Base-by-base conservation (phyloP, 2,888 invertebrate genomes). In the Thecocarcelia acutangulata region DNA sequence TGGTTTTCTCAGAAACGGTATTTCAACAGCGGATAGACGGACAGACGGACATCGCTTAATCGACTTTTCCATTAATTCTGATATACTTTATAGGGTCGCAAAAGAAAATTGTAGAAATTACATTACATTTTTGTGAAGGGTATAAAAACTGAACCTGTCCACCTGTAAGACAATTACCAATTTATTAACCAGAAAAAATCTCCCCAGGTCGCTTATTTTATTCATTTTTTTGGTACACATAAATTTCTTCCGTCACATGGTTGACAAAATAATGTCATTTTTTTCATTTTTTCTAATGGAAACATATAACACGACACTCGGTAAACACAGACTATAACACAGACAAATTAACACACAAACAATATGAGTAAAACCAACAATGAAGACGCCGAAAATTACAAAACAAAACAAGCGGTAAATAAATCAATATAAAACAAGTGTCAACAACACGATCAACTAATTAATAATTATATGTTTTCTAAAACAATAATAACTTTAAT, bases 191-290 rank as follows among this genome's bases (percentile, higher is more conserved):
- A n/a, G n/a, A n/a, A n/a, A n/a, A n/a, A n/a, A n/a, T n/a, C n/a
- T n/a, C n/a, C n/a, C n/a, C n/a, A n/a, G n/a, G n/a, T n/a, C n/a
- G n/a, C n/a, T n/a, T n/a, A n/a, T n/a, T n/a, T n/a, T n/a, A n/a
- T n/a, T 2, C 40, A 56, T 44, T 44, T 3, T 33, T 33, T 33
- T 8, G 3, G 9, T 6, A 68, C 0, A 58, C 42, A 69, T 76
- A 59, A 75, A 76, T 72, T 56, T 80, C 80, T 77, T 80, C 77
- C 77, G 70, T 83, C 83, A 83, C 64, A 68, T 76, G 83, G 56
- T 54, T 79, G 79, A 81, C 81, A 81, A 61, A 81, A 81, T 78
- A 83, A 83, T 76, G 78, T 77, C 79, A 81, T 40, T 48, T 33
- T 75, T 79, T 48, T n/a, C 8, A 81, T 40, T 48, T 33, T 75